Evolutionary conservation across 2,888 invertebrate species (phyloP).

Genomic region (Platycnemis pennipes): DNA sequence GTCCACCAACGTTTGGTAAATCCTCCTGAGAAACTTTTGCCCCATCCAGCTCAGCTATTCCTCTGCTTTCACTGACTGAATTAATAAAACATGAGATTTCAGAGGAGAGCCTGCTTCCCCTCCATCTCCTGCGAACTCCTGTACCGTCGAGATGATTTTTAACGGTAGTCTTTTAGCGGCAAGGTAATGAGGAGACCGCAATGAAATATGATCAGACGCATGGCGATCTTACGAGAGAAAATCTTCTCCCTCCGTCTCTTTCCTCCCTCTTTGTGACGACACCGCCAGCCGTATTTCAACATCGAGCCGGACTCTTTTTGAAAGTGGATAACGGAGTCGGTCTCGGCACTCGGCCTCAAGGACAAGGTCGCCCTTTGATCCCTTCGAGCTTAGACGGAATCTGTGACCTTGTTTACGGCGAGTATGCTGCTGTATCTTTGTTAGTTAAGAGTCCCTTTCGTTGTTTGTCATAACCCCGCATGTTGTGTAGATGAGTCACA

Average conservation of each 20-base stretch:
- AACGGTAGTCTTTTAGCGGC: neutral
- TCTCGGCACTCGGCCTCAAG: neutral
- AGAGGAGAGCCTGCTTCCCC: too few relatives aligned
- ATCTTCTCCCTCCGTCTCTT: too few relatives aligned
- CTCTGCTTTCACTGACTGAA: too few relatives aligned
- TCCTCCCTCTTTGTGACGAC: neutral
- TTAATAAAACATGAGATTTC: too few relatives aligned
- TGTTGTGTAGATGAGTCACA: too few relatives aligned
- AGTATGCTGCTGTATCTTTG: neutral
- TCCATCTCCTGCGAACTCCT: neutral
- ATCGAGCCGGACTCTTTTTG: neutral
- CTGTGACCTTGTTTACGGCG: neutral
- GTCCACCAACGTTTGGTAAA: too few relatives aligned
- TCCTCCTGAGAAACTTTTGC: too few relatives aligned
- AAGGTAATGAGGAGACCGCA: neutral
- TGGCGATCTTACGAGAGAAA: neutral
- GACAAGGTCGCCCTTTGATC: conserved; percentile 34
- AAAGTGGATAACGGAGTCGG: conserved; percentile 21
- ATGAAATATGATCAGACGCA: neutral
- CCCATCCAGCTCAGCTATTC: too few relatives aligned
- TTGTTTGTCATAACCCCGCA: too few relatives aligned
- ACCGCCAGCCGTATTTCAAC: neutral
- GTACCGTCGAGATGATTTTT: neutral
- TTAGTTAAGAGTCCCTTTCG: too few relatives aligned
- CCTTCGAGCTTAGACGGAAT: neutral